Percentiles rank a stretch among this genome's conserved stretches.
phyloP scores from a whole-genome alignment of 2,797 vertebrate species.

The Sebastes cheni region DNA sequence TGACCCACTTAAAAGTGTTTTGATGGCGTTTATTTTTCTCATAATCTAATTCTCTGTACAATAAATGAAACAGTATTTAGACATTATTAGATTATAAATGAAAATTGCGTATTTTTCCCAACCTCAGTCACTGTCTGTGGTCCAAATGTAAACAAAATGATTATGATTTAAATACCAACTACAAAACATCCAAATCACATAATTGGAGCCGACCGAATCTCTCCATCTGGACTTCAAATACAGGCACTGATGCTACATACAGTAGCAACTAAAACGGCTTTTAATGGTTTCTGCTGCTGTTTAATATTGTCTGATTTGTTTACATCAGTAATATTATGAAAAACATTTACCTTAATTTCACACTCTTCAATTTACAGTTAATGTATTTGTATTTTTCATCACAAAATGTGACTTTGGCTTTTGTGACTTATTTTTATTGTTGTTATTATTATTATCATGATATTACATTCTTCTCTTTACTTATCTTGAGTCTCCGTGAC shows the following conservation, averaged over 20 bases:
- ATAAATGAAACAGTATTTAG: neutral
- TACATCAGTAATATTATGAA: too few relatives aligned
- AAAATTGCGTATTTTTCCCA: neutral
- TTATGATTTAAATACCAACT: neutral
- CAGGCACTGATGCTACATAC: neutral
- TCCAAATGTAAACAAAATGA: neutral
- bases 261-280: neutral
- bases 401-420: too few relatives aligned
- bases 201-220: accelerated
- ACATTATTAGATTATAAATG: neutral
- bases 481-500: conserved; percentile 14
- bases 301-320: neutral
- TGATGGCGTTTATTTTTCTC: neutral
- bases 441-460: neutral
- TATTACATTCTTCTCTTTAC: neutral
- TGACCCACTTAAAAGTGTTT: neutral
- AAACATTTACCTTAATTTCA: too few relatives aligned
- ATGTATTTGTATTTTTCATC: too few relatives aligned
- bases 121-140: neutral
- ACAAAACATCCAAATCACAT: neutral
- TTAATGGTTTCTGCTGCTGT: neutral
- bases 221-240: neutral
- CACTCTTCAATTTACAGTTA: too few relatives aligned
- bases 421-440: neutral
- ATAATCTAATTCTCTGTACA: neutral